Percentiles rank a stretch among this genome's conserved stretches.
phyloP scores from a whole-genome alignment of 2,113 vertebrate genomes.

The Apistogramma diplotaenia region DNA sequence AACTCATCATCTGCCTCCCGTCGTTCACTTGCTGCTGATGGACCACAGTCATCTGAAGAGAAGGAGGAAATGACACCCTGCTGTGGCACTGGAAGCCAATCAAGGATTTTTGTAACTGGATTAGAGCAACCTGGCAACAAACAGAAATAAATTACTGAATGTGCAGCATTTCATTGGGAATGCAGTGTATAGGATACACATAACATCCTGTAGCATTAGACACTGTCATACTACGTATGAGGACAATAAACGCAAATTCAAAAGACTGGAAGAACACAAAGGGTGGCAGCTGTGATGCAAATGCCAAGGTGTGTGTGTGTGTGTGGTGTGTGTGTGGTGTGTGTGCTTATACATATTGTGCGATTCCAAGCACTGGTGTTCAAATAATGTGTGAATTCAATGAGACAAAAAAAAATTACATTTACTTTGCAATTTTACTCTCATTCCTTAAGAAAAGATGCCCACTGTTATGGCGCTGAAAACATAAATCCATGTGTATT shows the following conservation, averaged over 20 bases:
- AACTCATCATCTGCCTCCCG: slow-evolving; percentile 43
- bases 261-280: not conserved
- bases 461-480: not conserved
- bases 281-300: not conserved
- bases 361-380: no score
- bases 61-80: slow-evolving; percentile 8
- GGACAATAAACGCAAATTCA: not conserved
- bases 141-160: slow-evolving; percentile 35
- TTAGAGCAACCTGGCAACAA: slow-evolving; percentile 54
- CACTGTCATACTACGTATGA: not conserved
- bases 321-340: no score
- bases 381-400: not conserved
- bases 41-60: slow-evolving; percentile 21
- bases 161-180: slow-evolving; percentile 41
- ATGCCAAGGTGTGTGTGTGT: not conserved
- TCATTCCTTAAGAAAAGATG: no score
- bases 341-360: no score
- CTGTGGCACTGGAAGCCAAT: slow-evolving; percentile 44
- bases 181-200: not conserved
- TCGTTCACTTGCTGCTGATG: slow-evolving; percentile 24
- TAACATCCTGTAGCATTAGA: not conserved
- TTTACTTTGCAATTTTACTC: not conserved
- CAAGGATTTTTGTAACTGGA: slow-evolving; percentile 40
- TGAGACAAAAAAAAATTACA: not conserved
- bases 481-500: not conserved